These are phyloP conservation scores for Muntiacus reevesi DNA, from an alignment of 2,113 vertebrate species.

Conservation along the genomic window DNA sequence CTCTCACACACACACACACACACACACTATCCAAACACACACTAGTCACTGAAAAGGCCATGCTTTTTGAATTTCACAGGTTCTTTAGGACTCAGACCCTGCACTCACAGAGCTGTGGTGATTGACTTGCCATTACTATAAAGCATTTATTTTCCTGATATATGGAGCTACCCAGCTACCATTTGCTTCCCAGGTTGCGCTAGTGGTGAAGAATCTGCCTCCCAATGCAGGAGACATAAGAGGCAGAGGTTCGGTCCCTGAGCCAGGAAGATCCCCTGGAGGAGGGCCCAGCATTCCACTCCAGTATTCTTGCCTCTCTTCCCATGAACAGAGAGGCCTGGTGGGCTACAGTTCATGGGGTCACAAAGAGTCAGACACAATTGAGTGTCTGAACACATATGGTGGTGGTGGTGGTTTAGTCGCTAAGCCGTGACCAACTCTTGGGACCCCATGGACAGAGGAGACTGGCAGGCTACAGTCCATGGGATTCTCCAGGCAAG, in stretches of 20 bases:
- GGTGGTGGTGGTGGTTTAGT: background rate
- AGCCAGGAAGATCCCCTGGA: background rate
- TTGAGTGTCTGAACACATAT: background rate
- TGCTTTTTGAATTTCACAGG: background rate
- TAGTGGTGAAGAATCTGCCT: background rate
- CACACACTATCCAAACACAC: background rate
- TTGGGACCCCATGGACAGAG: background rate
- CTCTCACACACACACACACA: background rate
- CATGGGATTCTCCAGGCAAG: background rate
- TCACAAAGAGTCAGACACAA: background rate
- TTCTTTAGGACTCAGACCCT: background rate
- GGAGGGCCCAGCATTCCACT: background rate
- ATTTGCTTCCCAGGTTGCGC: background rate
- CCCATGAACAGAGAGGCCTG: background rate
- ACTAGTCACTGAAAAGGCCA: background rate
- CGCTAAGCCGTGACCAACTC: background rate
- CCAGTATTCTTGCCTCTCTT: background rate
- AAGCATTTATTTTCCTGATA: background rate
- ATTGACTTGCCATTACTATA: background rate
- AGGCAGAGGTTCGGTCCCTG: background rate
- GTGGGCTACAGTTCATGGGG: background rate
- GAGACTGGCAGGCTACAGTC: background rate
- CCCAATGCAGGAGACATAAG: background rate
- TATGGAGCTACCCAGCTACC: background rate
- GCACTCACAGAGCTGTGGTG: background rate